Base-by-base conservation (phyloP, 2,888 invertebrate species). In the Dione juno region DNA sequence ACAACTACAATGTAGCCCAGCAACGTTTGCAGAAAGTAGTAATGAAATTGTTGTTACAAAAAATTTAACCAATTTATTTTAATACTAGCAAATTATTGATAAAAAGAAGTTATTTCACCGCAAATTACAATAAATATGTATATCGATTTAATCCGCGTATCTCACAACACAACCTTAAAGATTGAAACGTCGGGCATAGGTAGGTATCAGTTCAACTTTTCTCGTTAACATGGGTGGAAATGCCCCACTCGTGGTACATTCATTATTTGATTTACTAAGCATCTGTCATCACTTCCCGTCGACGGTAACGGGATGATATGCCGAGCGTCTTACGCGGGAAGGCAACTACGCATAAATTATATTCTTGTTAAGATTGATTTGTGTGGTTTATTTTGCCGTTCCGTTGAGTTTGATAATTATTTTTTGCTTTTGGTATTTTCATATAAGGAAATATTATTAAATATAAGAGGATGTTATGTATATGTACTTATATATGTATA, bases 201-300 rank as follows among this genome's bases (percentile, higher is more conserved):
- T 82, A 81, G 84, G 86, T 88, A 89, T 86, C 84, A 85, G 87
- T 85, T 83, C 84, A 89, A 90, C 87, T 90, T 90, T 88, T 88
- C 88, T 88, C 88, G 87, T 89, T 89, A 88, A 85, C 81, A 80
- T 80, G 85, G 86, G 87, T 79, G 84, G 84, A 85, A 88, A 85
- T 83, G 84, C 85, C 87, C 87, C 84, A 84, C 87, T 87, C 82
- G 85, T 76, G 84, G 80, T 86, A 88, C 84, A 85, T 87, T 89
- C 89, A 87, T 90, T 87, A 89, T 89, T 89, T 87, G 88, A 89
- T 88, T 88, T 84, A 77, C 80, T 78, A 81, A 85, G 84, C 85
- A 86, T 86, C 88, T 88, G 88, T 88, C 88, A 88, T 88, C 87
- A 82, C 79, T 86, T 87, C 82, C 78, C 76, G 37, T 67, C 69